Evolutionary conservation across 1,140 invertebrate species (phyloP), one percentile per base, ranked within the genome.

Genomic region (Monochamus saltuarius): DNA sequence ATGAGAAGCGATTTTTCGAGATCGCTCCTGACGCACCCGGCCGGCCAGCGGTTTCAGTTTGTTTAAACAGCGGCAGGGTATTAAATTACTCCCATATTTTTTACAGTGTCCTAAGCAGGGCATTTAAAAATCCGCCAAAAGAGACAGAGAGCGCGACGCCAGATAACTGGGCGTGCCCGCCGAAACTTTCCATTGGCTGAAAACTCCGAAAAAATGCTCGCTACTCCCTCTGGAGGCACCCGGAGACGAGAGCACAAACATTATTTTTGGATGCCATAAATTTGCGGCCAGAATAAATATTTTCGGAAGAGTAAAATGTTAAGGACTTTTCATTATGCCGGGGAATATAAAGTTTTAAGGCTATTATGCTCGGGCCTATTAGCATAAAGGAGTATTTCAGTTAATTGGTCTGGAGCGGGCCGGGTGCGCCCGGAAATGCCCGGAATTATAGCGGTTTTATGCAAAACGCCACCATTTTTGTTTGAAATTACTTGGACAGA

Each of bases 261-360:
- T 76, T 76, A 76, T 76, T 76, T 76, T 76, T 68, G 74, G 71
- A 72, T 74, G 73, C 73, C 74, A 74, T 75, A 76, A 76, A 76
- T 76, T 76, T 75, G 72, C 70, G 74, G 72, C 66, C 69, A 74
- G 71, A 74, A 75, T 75, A 76, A 76, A 76, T 76, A 76, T 76
- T 76, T 76, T 76, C 69, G 69, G 73, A 76, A 74, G 72, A 76
- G 74, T 68, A 75, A 75, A 76, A 76, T 74, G 75, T 73, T 75
- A 75, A 76, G 75, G 75, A 76, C 74, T 75, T 76, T 76, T 73
- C 72, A 73, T 75, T 74, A 73, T 74, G 66, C 73, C 63, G 69
- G 62, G 64, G 73, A 70, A 70, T 72, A 73, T 73, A 73, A 72
- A 74, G 71, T 73, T 74, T 74, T 74, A 73, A 73, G 71, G 73